phyloP scores from a whole-genome alignment of 1,140 invertebrate genomes.

The Hycleus cichorii region DNA sequence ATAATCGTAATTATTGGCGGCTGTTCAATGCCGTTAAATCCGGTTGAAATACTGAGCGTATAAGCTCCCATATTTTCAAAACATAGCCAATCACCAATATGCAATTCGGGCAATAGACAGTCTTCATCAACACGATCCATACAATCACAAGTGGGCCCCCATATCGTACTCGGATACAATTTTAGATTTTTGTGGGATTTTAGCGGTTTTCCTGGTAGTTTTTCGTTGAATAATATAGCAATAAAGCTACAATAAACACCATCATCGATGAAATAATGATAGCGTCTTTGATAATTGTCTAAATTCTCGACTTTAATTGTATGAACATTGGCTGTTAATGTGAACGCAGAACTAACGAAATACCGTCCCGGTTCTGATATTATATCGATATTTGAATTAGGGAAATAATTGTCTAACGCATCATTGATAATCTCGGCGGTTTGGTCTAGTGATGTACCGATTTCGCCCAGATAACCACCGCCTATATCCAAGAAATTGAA shows the following conservation, averaged over 20 bases:
- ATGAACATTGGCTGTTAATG: slow-evolving; percentile 79
- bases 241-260: slow-evolving; percentile 98
- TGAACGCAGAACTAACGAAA: slow-evolving; percentile 90
- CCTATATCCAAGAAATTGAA: slow-evolving; percentile 76
- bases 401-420: slow-evolving; percentile 79
- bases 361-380: slow-evolving; percentile 95
- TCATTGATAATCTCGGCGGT: slow-evolving; percentile 68
- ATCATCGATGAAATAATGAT: slow-evolving; percentile 97
- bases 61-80: slow-evolving; percentile 94
- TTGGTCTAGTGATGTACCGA: slow-evolving; percentile 58
- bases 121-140: slow-evolving; percentile 77
- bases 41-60: slow-evolving; percentile 77
- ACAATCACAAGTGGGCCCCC: slow-evolving; percentile 94
- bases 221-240: slow-evolving; percentile 90
- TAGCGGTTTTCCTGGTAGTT: slow-evolving; percentile 9
- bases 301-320: slow-evolving; percentile 47
- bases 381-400: slow-evolving; percentile 65
- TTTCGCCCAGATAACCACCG: slow-evolving; percentile 77
- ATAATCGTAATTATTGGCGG: slow-evolving; percentile 60
- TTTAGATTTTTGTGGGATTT: slow-evolving; percentile 17
- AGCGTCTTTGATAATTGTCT: slow-evolving; percentile 33
- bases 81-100: slow-evolving; percentile 75
- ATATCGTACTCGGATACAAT: slow-evolving; percentile 54
- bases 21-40: slow-evolving; percentile 85
- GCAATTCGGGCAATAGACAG: slow-evolving; percentile 62